Percentiles rank a stretch among this genome's conserved stretches.
Conservation (phyloP, 1,140 invertebrate species). For the Chironomus striatipennis region DNA sequence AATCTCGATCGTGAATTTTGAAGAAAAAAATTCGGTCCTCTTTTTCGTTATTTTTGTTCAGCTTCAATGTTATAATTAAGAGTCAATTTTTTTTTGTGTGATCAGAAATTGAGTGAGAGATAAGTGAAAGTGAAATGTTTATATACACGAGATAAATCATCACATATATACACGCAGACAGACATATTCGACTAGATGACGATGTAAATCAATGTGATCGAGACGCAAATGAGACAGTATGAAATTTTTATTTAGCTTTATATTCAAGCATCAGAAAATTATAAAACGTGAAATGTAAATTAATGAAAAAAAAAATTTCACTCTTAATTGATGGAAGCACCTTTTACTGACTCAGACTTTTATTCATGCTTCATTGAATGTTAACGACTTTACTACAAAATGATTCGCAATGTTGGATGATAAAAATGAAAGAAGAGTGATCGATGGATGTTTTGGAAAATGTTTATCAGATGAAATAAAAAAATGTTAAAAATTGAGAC, state of each 20-base stretch:
- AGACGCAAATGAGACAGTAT: slow-evolving; percentile 2
- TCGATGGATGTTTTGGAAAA: no score
- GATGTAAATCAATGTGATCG: not conserved
- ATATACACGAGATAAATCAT: not conserved
- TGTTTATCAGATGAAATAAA: no score
- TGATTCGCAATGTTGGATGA: no score
- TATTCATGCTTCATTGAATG: not conserved
- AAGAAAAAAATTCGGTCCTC: not conserved
- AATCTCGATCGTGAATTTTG: not conserved
- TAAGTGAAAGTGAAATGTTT: slow-evolving; percentile 22
- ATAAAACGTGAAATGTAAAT: slow-evolving; percentile 9
- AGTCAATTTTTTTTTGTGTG: not conserved
- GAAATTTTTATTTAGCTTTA: not conserved
- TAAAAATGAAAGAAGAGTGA: no score
- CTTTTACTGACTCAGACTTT: not conserved
- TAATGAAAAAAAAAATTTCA: not conserved
- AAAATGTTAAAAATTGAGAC: no score
- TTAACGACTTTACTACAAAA: no score
- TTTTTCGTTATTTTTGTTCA: not conserved
- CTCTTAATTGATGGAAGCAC: slow-evolving; percentile 6
- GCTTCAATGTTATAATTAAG: slow-evolving; percentile 14
- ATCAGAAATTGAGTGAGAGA: not conserved
- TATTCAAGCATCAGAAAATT: not conserved
- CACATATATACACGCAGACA: not conserved
- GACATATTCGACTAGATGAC: not conserved